Conservation (phyloP, 2,113 vertebrate genomes). For the Podiceps cristatus region DNA sequence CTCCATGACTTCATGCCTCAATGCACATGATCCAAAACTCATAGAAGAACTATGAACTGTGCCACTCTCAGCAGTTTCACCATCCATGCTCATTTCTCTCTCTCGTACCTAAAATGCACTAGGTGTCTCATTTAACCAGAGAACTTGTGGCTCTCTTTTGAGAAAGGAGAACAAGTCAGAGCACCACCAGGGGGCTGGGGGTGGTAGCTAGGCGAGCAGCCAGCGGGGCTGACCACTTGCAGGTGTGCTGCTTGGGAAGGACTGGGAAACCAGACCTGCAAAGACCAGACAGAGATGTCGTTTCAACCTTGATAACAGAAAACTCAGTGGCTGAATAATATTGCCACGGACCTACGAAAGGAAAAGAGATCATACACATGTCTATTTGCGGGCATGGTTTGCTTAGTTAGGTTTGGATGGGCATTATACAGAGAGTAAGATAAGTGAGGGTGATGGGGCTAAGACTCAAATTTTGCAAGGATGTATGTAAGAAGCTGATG, state of each 20-base stretch:
- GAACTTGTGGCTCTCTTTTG: neutral
- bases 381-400: fast-evolving
- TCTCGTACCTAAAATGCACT: fast-evolving
- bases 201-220: neutral
- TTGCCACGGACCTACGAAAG: neutral
- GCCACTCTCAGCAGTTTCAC: neutral
- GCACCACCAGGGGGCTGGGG: neutral
- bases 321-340: neutral
- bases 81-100: neutral
- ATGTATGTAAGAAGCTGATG: neutral
- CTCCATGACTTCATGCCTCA: neutral
- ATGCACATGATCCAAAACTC: neutral
- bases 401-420: neutral
- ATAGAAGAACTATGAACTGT: neutral
- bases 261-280: neutral
- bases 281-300: neutral
- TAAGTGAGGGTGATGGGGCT: neutral
- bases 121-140: neutral
- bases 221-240: neutral
- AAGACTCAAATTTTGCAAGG: neutral
- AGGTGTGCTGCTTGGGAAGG: neutral
- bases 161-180: neutral
- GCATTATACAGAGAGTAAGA: neutral
- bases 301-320: neutral
- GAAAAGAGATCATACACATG: fast-evolving